Evolutionary conservation across 2,113 vertebrate genomes (phyloP), one percentile per base, ranked within the genome.

Genomic region (Pardalotus punctatus): DNA sequence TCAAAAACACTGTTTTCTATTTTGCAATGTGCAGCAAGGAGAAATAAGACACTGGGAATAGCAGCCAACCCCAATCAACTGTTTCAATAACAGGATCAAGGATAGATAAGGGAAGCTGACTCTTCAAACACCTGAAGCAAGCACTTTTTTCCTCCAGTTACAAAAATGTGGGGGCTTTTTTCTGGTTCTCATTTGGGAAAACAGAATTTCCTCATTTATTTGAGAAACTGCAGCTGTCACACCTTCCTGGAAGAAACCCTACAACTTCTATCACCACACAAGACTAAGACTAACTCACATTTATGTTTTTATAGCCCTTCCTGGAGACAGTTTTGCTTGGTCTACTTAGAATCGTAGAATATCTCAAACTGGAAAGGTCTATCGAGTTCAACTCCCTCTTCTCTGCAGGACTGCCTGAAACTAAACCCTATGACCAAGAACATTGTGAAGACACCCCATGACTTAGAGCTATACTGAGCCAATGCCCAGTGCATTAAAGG

Each of bases 391-490:
- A 29, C 19, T 38, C 10, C 23, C 53, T 25, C 16, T 11, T 89
- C 23, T 60, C 21, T 45, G 33, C 11, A 74, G 20, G 17, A 29
- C 43, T 15, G 65, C 51, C 45, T 65, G 54, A 43, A 90, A 70
- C 18, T 54, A 60, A 84, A 58, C 5, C 16, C 17, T 22, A 5
- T 9, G 13, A 85, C 22, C 77, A 88, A 84, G 28, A 81, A 22
- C 4, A 3, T 4, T 3, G 3, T 9, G 25, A 64, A 81, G 42
- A n/a, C 2, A 8, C 2, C 2, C 33, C 31, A 15, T 54, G 24
- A 40, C 53, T n/a, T 42, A 36, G 33, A 54, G 10, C 57, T 60
- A 12, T 2, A 31, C 20, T 28, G 50, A 60, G 43, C 43, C 64
- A 91, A 57, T 9, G 11, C 19, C 36, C 10, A 12, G 29, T 4